Conservation (phyloP, 2,797 vertebrate genomes). For the Anolis apletophallus region DNA sequence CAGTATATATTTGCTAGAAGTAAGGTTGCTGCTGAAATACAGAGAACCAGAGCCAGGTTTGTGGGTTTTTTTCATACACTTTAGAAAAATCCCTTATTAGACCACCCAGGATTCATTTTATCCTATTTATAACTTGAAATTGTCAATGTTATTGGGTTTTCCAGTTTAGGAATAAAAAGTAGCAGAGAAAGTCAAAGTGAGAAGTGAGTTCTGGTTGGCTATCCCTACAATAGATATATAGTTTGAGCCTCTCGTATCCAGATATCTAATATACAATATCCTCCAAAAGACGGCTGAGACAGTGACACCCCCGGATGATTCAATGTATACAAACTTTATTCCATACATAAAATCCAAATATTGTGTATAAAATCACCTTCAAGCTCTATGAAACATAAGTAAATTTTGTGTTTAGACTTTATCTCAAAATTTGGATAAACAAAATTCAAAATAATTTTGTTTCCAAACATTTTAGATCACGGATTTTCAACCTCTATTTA, state of each 20-base stretch:
- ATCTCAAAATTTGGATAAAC: too few species aligned
- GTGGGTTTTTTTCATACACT: slow-evolving; percentile 18
- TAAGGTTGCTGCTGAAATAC: slow-evolving; percentile 22
- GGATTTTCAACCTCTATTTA: neutral
- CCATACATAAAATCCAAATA: too few species aligned
- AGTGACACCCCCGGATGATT: too few species aligned
- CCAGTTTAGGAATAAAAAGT: neutral
- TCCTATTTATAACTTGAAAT: neutral
- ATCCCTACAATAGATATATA: neutral
- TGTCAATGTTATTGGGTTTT: neutral
- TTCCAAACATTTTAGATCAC: too few species aligned
- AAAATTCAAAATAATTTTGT: too few species aligned
- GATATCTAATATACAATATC: too few species aligned
- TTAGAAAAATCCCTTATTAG: neutral
- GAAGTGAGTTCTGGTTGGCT: neutral
- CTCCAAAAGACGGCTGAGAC: too few species aligned
- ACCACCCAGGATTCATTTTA: neutral
- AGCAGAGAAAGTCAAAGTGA: neutral
- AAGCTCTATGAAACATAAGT: too few species aligned
- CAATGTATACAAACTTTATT: too few species aligned
- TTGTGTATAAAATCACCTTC: too few species aligned
- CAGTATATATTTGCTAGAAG: slow-evolving; percentile 61
- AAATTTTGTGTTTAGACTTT: too few species aligned
- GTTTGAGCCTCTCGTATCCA: too few species aligned
- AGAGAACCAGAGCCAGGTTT: slow-evolving; percentile 6